Conservation (phyloP, 2,797 vertebrate species). For the Lithobates sylvaticus region DNA sequence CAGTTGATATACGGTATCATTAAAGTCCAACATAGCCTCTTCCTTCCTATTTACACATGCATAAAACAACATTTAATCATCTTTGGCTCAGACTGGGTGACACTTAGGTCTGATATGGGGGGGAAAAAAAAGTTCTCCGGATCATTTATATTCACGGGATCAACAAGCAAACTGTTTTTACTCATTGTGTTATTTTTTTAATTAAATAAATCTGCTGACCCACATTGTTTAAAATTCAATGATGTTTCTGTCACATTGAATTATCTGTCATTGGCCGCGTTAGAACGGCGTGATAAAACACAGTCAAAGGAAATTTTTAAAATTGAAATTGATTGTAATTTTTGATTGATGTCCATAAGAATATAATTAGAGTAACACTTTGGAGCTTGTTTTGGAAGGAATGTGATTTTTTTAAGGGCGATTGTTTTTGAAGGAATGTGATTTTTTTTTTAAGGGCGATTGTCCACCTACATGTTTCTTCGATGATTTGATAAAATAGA, state of each 20-base stretch:
- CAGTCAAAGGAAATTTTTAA: constrained; percentile 52
- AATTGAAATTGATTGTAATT: constrained; percentile 63
- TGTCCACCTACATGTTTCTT: constrained; percentile 12
- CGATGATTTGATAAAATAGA: constrained; percentile 5
- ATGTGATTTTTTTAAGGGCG: background rate
- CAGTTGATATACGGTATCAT: no score
- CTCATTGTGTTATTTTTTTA: constrained; percentile 46
- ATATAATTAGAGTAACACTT: constrained; percentile 47
- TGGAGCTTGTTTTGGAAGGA: constrained; percentile 30
- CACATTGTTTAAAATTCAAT: constrained; percentile 61
- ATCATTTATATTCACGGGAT: constrained; percentile 59
- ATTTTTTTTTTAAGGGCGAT: background rate
- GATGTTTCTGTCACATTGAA: constrained; percentile 53
- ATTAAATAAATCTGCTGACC: constrained; percentile 62
- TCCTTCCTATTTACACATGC: constrained; percentile 45
- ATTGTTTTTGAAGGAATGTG: no score
- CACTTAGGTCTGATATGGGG: constrained; percentile 7
- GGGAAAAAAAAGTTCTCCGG: constrained; percentile 2
- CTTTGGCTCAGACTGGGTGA: constrained; percentile 33
- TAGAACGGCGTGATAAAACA: constrained; percentile 51
- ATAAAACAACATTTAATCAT: constrained; percentile 68
- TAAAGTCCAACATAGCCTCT: no score
- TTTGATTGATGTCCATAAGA: constrained; percentile 59
- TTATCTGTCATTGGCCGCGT: constrained; percentile 51
- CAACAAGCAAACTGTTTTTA: constrained; percentile 50